Evolutionary conservation across 1,140 invertebrate species (phyloP).

Genomic region (Cydia pomonella): DNA sequence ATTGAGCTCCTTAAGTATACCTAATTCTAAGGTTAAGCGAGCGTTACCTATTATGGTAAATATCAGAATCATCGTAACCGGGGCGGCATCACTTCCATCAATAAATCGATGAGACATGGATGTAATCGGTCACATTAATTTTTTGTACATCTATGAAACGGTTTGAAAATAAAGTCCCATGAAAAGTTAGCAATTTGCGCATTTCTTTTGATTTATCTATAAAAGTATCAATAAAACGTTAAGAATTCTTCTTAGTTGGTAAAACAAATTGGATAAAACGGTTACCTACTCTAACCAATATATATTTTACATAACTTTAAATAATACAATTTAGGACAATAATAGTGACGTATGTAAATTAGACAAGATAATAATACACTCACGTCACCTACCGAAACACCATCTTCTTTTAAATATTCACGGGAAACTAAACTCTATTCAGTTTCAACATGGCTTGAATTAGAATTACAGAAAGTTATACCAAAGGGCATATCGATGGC

Average conservation of each 20-base stretch:
- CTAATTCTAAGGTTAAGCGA: too few relatives aligned
- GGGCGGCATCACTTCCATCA: too few relatives aligned
- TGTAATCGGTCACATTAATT: too few relatives aligned
- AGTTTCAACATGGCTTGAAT: background rate
- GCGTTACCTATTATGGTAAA: too few relatives aligned
- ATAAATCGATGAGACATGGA: too few relatives aligned
- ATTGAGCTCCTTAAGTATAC: too few relatives aligned
- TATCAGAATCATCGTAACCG: too few relatives aligned
- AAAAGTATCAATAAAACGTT: too few relatives aligned
- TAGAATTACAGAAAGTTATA: background rate
- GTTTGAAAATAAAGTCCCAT: too few relatives aligned
- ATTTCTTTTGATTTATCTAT: too few relatives aligned
- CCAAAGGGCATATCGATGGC: background rate
- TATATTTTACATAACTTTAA: background rate
- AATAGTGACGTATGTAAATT: background rate
- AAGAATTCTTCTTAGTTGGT: background rate
- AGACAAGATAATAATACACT: slow-evolving; percentile 15
- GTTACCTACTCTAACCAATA: background rate
- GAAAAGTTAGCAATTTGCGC: too few relatives aligned
- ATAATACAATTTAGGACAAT: background rate
- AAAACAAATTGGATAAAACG: background rate
- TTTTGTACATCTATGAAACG: too few relatives aligned
- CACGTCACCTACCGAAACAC: background rate
- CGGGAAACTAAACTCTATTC: background rate
- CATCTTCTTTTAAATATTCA: background rate